Evolutionary conservation across 2,888 invertebrate species (phyloP), one percentile per base, ranked within the genome.

Genomic region (Cantharis flavilabris): DNA sequence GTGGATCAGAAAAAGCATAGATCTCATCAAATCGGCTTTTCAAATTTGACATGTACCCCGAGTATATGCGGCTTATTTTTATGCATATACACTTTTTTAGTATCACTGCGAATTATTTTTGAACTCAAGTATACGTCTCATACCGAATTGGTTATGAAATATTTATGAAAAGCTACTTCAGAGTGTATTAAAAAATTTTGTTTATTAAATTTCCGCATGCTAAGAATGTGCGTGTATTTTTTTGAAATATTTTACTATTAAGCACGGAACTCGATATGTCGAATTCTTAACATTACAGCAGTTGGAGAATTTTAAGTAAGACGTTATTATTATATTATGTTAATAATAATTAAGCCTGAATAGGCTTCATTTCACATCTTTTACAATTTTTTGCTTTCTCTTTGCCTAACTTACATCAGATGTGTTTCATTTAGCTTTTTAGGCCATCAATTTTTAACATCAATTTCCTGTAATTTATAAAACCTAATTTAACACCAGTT

Each of bases 21-120:
- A 88, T 87, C 87, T 84, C 86, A 88, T 88, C 87, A 86, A 86
- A 86, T 85, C 86, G 86, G 87, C 87, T 87, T 88, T 88, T 88
- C 87, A 87, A 88, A 87, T 88, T 88, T 88, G 88, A 88, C 88
- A 87, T 87, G 83, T 76, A 83, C 85, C 86, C 86, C 86, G 86
- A 86, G 86, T 49, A 26, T 85, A 83, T 84, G 86, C 83, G 84
- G 84, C 85, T 86, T 85, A 86, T 86, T 86, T 86, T 84, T 86
- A 87, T 87, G 77, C 75, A 77, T 74, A 75, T 77, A 77, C 72
- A 77, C 30, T 77, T 77, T 77, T 75, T 72, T 72, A 69, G 75
- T 77, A 75, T 77, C 74, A 75, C 69, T 74, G 30, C 67, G 73
- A 71, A 71, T 70, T 49, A 13, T 73, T 76, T 71, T 71, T 18